Conservation (phyloP, 2,888 invertebrate genomes). For the Leptura quadrifasciata region DNA sequence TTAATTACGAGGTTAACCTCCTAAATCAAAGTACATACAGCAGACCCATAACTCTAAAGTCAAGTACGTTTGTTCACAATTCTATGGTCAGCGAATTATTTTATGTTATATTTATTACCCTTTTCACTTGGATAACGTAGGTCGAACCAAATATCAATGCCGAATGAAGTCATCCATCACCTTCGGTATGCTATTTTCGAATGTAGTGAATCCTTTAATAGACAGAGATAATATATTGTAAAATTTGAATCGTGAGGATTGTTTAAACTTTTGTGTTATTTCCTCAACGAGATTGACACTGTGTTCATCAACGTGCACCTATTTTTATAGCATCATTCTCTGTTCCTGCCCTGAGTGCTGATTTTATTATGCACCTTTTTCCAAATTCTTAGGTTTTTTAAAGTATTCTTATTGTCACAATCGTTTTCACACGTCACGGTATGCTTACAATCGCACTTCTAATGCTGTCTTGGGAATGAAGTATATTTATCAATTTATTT, state of each 20-base stretch:
- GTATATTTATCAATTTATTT: too few relatives aligned
- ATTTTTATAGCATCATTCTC: too few relatives aligned
- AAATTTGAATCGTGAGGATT: not conserved
- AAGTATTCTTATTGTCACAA: too few relatives aligned
- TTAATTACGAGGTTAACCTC: too few relatives aligned
- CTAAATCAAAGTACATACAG: too few relatives aligned
- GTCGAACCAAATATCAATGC: not conserved
- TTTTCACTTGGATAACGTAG: not conserved
- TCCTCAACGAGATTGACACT: not conserved
- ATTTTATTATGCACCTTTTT: too few relatives aligned
- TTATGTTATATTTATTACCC: not conserved
- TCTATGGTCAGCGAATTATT: not conserved
- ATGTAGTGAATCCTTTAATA: not conserved
- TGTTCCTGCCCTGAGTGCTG: too few relatives aligned
- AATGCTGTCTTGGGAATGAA: too few relatives aligned
- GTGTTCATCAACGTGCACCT: too few relatives aligned
- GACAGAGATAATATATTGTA: not conserved
- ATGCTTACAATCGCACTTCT: too few relatives aligned
- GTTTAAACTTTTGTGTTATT: not conserved
- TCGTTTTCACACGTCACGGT: too few relatives aligned
- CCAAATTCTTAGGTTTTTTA: too few relatives aligned
- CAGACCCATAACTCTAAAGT: not conserved
- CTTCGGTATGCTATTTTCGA: not conserved
- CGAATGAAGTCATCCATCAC: not conserved
- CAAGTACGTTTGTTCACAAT: not conserved